Evolutionary conservation across 2,888 invertebrate genomes (phyloP).

Genomic region (Unio delphinus): DNA sequence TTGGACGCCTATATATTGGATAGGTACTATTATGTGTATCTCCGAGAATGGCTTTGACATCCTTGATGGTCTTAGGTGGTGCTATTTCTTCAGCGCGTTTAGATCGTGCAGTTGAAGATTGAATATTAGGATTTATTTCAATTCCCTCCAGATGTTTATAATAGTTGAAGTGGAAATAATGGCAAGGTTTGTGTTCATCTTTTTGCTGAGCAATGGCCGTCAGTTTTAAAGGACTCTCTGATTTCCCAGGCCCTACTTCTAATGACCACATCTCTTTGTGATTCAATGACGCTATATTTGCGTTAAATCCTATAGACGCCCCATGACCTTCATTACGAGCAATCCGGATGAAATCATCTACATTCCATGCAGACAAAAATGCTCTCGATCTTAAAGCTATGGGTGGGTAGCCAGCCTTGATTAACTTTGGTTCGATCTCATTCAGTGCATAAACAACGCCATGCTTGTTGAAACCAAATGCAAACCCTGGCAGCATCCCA

Average conservation of each 20-base stretch:
- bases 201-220: neutral
- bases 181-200: neutral
- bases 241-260: constrained; percentile 2
- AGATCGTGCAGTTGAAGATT: no score
- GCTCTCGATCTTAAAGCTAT: neutral
- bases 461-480: constrained; percentile 14
- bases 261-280: constrained; percentile 5
- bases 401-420: neutral
- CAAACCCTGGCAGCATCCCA: constrained; percentile 13
- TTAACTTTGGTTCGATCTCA: neutral
- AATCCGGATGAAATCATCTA: neutral
- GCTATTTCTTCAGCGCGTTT: no score
- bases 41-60: no score
- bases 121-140: neutral
- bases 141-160: neutral
- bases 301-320: neutral
- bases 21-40: no score
- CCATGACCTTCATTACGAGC: neutral
- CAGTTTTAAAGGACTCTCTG: neutral
- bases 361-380: constrained; percentile 1
- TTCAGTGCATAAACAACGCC: constrained; percentile 1
- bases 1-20: no score
- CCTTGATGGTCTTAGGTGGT: no score
- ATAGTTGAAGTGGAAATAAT: constrained; percentile 1
- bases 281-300: constrained; percentile 1